Evolutionary conservation across 2,888 invertebrate genomes (phyloP).

Genomic region (Trypoxylon attenuatum): DNA sequence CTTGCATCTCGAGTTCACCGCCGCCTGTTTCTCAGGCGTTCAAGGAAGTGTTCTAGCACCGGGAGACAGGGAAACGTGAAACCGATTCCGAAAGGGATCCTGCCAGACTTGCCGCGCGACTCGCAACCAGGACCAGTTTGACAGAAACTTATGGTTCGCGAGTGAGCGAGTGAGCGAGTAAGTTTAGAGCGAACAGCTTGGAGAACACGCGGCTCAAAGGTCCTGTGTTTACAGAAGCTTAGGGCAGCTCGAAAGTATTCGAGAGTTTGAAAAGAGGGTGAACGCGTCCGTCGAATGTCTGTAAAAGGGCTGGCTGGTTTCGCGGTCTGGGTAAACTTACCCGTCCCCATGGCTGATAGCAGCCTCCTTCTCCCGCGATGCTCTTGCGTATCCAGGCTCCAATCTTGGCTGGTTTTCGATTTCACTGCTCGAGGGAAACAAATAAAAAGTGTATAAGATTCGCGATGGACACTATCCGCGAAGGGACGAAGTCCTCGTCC

Average conservation of each 20-base stretch:
- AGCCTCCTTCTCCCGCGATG: slow-evolving; percentile 65
- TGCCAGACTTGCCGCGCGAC: neutral
- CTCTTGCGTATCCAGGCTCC: slow-evolving; percentile 56
- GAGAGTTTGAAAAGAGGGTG: neutral
- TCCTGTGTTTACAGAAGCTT: neutral
- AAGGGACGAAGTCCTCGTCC: slow-evolving; percentile 60
- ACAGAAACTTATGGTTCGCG: no score
- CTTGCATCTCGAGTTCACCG: neutral
- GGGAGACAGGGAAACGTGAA: neutral
- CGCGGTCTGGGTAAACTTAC: slow-evolving; percentile 58
- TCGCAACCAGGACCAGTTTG: neutral
- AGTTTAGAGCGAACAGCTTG: neutral
- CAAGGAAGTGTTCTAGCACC: neutral
- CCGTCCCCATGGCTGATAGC: slow-evolving; percentile 71
- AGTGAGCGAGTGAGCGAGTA: neutral
- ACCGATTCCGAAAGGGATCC: neutral
- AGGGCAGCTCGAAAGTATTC: neutral
- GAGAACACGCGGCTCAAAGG: neutral
- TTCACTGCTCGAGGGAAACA: slow-evolving; percentile 46
- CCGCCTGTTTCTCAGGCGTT: neutral
- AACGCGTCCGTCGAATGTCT: no score
- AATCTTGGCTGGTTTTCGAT: slow-evolving; percentile 53
- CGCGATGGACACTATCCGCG: slow-evolving; percentile 12
- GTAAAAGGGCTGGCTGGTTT: neutral
- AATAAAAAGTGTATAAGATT: slow-evolving; percentile 37